Evolutionary conservation across 2,888 invertebrate genomes (phyloP).

Genomic region (Tolmerus cingulatus): DNA sequence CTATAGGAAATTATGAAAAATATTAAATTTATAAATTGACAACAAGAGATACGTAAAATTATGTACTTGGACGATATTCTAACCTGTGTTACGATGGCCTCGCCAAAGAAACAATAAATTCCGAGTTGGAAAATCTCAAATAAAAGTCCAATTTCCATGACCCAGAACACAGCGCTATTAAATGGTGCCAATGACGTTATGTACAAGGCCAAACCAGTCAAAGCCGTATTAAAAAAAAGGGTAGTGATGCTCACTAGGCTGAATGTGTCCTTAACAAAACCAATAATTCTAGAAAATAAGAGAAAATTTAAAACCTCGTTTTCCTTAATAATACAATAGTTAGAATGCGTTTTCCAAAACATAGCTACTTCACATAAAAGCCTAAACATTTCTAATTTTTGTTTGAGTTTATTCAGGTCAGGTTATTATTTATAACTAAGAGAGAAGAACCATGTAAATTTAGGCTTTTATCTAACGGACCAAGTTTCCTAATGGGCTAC

Average conservation of each 20-base stretch:
- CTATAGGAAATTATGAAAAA: neutral
- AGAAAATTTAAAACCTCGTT: too few species aligned
- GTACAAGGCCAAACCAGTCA: neutral
- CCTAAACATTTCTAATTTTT: too few species aligned
- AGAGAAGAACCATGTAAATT: too few species aligned
- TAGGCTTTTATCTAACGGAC: too few species aligned
- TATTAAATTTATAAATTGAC: too few species aligned
- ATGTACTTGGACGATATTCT: neutral
- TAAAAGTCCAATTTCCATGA: neutral
- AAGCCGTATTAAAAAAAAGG: neutral
- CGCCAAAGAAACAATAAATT: neutral
- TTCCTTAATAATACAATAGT: too few species aligned
- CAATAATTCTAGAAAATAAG: neutral
- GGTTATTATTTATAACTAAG: too few species aligned
- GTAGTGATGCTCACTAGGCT: neutral
- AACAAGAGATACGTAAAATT: neutral
- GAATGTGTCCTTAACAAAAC: neutral
- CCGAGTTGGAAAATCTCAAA: neutral
- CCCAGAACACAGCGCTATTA: neutral
- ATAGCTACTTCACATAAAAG: too few species aligned
- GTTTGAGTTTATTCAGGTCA: too few species aligned
- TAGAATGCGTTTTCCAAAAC: too few species aligned
- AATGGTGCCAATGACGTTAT: neutral
- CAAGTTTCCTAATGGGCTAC: too few species aligned
- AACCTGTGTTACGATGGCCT: neutral